Evolutionary conservation across 2,113 vertebrate species (phyloP).

Genomic region (Oreochromis aureus): DNA sequence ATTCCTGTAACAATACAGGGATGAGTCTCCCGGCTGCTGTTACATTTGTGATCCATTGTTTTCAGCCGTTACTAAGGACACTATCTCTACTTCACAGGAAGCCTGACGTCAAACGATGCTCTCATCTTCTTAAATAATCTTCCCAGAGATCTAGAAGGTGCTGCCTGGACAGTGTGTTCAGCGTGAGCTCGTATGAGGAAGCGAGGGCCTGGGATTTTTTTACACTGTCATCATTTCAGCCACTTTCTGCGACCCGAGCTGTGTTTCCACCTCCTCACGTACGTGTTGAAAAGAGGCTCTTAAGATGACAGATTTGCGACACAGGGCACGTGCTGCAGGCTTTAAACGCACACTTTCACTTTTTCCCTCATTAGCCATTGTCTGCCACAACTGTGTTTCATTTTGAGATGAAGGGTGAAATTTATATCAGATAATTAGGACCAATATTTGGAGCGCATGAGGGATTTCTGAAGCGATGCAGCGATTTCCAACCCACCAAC

Average conservation of each 20-base stretch:
- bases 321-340: slow-evolving; percentile 19
- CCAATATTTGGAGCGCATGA: slow-evolving; percentile 20
- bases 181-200: background rate
- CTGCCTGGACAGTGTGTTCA: background rate
- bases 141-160: slow-evolving; percentile 1
- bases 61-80: slow-evolving; percentile 55
- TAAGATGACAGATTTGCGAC: slow-evolving; percentile 27
- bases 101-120: slow-evolving; percentile 28
- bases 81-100: slow-evolving; percentile 33
- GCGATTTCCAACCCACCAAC: slow-evolving; percentile 44
- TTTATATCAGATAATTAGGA: slow-evolving; percentile 41
- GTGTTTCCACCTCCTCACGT: background rate
- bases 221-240: background rate
- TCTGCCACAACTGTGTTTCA: slow-evolving; percentile 11
- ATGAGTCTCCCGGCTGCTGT: slow-evolving; percentile 22
- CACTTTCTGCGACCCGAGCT: background rate
- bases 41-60: slow-evolving; percentile 39
- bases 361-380: slow-evolving; percentile 54
- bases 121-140: slow-evolving; percentile 21
- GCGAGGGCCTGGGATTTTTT: background rate
- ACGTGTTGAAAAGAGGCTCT: slow-evolving; percentile 1
- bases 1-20: slow-evolving; percentile 50
- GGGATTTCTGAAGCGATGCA: slow-evolving; percentile 36
- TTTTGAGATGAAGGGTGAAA: slow-evolving; percentile 2
- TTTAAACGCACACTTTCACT: slow-evolving; percentile 41